Percentiles rank a stretch among this genome's conserved stretches.
Evolutionary conservation across 2,888 invertebrate genomes (phyloP).

Genomic region (Criorhina ranunculi): DNA sequence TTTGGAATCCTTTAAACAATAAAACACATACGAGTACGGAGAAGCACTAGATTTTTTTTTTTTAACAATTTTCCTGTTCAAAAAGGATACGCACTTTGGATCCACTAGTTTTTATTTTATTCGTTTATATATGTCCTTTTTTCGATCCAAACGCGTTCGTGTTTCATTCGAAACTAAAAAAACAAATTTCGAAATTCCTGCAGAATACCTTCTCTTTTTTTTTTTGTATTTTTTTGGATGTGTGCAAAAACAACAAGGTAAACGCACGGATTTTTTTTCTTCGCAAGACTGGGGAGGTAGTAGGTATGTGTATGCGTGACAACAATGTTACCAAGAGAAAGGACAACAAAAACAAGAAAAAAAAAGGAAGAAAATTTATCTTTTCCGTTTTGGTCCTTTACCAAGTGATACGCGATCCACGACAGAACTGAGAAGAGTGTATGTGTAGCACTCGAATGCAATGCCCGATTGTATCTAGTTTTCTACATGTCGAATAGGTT

Average conservation of each 20-base stretch:
- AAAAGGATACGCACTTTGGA: slow-evolving; percentile 52
- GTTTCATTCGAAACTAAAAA: slow-evolving; percentile 84
- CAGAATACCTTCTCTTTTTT: slow-evolving; percentile 76
- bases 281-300: not conserved
- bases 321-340: slow-evolving; percentile 34
- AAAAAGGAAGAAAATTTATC: slow-evolving; percentile 50
- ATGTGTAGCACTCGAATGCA: slow-evolving; percentile 49
- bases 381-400: slow-evolving; percentile 52
- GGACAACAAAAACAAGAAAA: no score
- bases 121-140: slow-evolving; percentile 37
- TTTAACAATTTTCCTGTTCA: slow-evolving; percentile 16
- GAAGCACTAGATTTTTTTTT: slow-evolving; percentile 14
- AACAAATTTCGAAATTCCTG: slow-evolving; percentile 77
- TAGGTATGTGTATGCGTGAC: slow-evolving; percentile 61
- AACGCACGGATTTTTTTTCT: slow-evolving; percentile 44
- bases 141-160: slow-evolving; percentile 82
- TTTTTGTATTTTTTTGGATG: slow-evolving; percentile 21
- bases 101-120: slow-evolving; percentile 17
- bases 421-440: slow-evolving; percentile 63
- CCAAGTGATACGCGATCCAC: slow-evolving; percentile 51
- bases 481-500: slow-evolving; percentile 34
- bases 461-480: slow-evolving; percentile 19
- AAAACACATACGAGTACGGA: no score
- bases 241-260: slow-evolving; percentile 68
- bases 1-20: slow-evolving; percentile 18